Percentiles rank a stretch among this genome's conserved stretches.
phyloP scores from a whole-genome alignment of 2,797 vertebrate genomes.

The Pelodytes ibericus region DNA sequence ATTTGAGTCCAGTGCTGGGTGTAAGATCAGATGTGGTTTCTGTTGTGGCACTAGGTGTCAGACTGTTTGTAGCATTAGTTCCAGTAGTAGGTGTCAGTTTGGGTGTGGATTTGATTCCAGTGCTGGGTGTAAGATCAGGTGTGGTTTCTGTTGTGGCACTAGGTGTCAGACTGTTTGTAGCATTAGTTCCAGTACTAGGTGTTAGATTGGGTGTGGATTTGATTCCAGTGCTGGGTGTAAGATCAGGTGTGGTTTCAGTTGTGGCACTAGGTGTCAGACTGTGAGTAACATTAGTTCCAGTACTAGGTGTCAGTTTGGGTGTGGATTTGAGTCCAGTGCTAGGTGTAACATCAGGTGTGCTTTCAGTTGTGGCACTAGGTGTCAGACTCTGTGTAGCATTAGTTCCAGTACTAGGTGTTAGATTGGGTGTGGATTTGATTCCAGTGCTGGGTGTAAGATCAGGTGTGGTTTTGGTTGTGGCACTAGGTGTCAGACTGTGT shows the following conservation, averaged over 20 bases:
- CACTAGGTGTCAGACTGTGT: neutral
- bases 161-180: neutral
- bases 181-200: too few species aligned
- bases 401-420: neutral
- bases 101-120: neutral
- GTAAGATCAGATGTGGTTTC: neutral
- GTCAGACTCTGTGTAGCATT: neutral
- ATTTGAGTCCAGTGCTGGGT: neutral
- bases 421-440: too few species aligned
- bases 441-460: neutral
- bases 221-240: neutral
- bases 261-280: neutral
- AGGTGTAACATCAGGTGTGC: neutral
- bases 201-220: too few species aligned
- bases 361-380: neutral
- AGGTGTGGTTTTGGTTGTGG: neutral
- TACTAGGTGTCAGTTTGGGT: neutral
- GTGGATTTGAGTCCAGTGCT: neutral
- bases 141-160: neutral
- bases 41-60: neutral
- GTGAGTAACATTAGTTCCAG: neutral
- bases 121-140: neutral
- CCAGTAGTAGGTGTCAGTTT: neutral
- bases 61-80: too few species aligned
- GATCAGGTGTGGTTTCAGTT: neutral